Base-by-base conservation (phyloP, 2,888 invertebrate species). In the Callyntrura sp. region DNA sequence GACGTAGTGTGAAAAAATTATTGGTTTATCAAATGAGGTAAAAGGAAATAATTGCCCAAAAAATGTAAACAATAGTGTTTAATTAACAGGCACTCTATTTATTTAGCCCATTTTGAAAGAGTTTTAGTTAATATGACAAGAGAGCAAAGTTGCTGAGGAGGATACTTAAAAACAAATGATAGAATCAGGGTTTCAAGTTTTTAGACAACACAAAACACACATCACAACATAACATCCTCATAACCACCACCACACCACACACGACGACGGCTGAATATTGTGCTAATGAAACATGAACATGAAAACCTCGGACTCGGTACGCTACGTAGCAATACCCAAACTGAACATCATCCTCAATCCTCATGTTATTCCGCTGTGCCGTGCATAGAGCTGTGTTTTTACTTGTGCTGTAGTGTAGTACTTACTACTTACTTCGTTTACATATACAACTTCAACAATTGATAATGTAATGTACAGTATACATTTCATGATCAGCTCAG, bases 51-150 rank as follows among this genome's bases (percentile, higher is more conserved):
- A 68, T 35, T n/a, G 35, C 5, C n/a, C n/a, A 35, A 68, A 35
- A n/a, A 68, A 28, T 68, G 68, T 35, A 25, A 62, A 62, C 11
- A 35, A 35, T 12, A 14, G 14, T 35, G 35, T 35, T 68, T 35
- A 35, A 28, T 68, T 1, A 35, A 14, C 14, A 68, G 35, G 3
- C 6, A 4, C 6, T 35, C 3, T 35, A 35, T 68, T 8, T n/a
- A 35, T 68, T 62, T 68, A 68, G 68, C 68, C 68, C 68, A 68
- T 68, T 35, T 68, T 68, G 68, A 68, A 35, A 14, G 35, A 6
- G 28, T 68, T 68, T 68, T 35, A 68, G 45, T 20, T 45, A 45
- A 70, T 45, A 45, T 45, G 70, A 70, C 43, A 45, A 70, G 45
- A 70, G 35, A 35, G 35, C 35, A 35, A 35, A 4, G 35, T 35